A percentile compares a stretch with the other conserved stretches of the same genome.
Evolutionary conservation across 2,888 invertebrate genomes (phyloP).

Genomic region (Pristionchus exspectatus): DNA sequence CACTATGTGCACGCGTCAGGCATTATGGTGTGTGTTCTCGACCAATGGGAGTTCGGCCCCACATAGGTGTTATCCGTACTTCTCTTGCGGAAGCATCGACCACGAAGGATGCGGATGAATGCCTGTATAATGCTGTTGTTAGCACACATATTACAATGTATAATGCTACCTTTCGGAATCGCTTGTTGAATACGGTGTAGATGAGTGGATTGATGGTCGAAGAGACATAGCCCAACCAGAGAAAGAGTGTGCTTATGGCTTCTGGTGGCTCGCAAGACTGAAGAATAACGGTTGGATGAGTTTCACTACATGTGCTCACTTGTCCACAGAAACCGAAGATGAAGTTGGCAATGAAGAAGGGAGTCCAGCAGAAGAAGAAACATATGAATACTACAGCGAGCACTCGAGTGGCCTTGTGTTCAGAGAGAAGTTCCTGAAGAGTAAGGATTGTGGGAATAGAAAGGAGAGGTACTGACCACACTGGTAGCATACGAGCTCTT

Average conservation of each 20-base stretch:
- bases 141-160: neutral
- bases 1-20: slow-evolving; percentile 74
- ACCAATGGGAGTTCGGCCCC: slow-evolving; percentile 67
- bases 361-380: slow-evolving; percentile 95
- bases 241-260: slow-evolving; percentile 85
- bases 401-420: slow-evolving; percentile 97
- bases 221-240: slow-evolving; percentile 94
- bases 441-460: neutral
- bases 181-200: slow-evolving; percentile 95
- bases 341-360: slow-evolving; percentile 92
- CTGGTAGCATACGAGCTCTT: slow-evolving; percentile 26
- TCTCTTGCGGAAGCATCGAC: slow-evolving; percentile 70
- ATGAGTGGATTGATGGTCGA: slow-evolving; percentile 96
- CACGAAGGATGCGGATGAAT: slow-evolving; percentile 74
- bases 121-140: slow-evolving; percentile 60
- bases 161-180: slow-evolving; percentile 84
- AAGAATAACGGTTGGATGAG: neutral
- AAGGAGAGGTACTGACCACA: neutral
- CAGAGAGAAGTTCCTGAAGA: slow-evolving; percentile 75
- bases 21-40: slow-evolving; percentile 69
- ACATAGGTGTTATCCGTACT: slow-evolving; percentile 60
- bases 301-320: neutral
- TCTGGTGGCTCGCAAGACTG: slow-evolving; percentile 62
- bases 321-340: slow-evolving; percentile 87
- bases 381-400: slow-evolving; percentile 94